Percentiles rank a stretch among this genome's conserved stretches.
Evolutionary conservation across 2,888 invertebrate species (phyloP).

Genomic region (Siphlonurus alternatus): DNA sequence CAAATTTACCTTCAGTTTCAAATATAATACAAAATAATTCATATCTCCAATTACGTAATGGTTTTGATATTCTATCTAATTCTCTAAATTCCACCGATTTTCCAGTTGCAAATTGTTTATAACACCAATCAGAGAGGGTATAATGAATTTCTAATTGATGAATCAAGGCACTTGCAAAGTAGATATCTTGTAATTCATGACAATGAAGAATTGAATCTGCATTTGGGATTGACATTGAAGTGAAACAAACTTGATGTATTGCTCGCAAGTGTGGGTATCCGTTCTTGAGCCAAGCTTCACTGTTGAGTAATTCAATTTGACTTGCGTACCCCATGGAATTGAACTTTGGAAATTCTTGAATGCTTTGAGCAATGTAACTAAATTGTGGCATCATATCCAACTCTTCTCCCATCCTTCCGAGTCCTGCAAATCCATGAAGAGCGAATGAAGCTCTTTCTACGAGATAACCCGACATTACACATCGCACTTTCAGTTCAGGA

Average conservation of each 20-base stretch:
- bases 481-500: neutral
- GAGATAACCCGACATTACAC: neutral
- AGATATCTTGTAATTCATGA: neutral
- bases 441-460: neutral
- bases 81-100: neutral
- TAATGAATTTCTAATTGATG: neutral
- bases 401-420: neutral
- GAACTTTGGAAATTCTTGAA: neutral
- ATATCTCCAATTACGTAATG: neutral
- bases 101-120: neutral
- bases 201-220: neutral
- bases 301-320: neutral
- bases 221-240: neutral
- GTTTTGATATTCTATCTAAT: neutral
- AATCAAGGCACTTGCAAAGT: neutral
- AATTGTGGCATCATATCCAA: neutral
- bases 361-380: neutral
- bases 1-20: neutral
- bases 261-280: neutral
- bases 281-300: neutral
- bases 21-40: neutral
- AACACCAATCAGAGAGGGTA: neutral
- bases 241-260: neutral
- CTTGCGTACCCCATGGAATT: neutral
- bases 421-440: neutral